Conservation (phyloP, 2,888 invertebrate species). For the Trissolcus japonicus region DNA sequence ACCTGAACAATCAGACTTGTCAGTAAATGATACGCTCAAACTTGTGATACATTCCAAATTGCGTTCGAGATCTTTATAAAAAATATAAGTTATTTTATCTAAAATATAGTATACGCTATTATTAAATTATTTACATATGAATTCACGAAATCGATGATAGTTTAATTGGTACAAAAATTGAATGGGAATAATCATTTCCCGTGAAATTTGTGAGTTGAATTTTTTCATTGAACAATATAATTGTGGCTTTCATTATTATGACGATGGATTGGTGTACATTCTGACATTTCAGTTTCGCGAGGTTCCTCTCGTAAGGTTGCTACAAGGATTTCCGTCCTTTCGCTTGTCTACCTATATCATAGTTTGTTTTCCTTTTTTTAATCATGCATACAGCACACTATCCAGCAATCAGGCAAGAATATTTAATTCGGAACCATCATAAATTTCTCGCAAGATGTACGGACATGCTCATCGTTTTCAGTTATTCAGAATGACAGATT, state of each 20-base stretch:
- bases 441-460: constrained; percentile 53
- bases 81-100: constrained; percentile 47
- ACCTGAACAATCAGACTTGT: constrained; percentile 43
- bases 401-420: constrained; percentile 57
- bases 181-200: constrained; percentile 16
- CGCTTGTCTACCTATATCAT: constrained; percentile 46
- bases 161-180: constrained; percentile 27
- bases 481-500: constrained; percentile 42
- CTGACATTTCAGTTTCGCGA: constrained; percentile 41
- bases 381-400: constrained; percentile 51
- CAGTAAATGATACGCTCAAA: constrained; percentile 20
- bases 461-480: constrained; percentile 35
- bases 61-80: constrained; percentile 46
- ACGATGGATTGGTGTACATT: constrained; percentile 18
- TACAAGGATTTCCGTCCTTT: constrained; percentile 55
- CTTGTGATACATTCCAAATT: constrained; percentile 28
- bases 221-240: background rate
- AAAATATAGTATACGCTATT: constrained; percentile 48
- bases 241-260: constrained; percentile 4
- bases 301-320: constrained; percentile 41
- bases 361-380: constrained; percentile 34
- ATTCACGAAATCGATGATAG: constrained; percentile 5
- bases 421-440: constrained; percentile 56
- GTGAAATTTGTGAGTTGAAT: constrained; percentile 14
- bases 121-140: constrained; percentile 49